A percentile compares a stretch with the other conserved stretches of the same genome.
phyloP scores from a whole-genome alignment of 2,888 invertebrate species.

The Phaedon cochleariae region DNA sequence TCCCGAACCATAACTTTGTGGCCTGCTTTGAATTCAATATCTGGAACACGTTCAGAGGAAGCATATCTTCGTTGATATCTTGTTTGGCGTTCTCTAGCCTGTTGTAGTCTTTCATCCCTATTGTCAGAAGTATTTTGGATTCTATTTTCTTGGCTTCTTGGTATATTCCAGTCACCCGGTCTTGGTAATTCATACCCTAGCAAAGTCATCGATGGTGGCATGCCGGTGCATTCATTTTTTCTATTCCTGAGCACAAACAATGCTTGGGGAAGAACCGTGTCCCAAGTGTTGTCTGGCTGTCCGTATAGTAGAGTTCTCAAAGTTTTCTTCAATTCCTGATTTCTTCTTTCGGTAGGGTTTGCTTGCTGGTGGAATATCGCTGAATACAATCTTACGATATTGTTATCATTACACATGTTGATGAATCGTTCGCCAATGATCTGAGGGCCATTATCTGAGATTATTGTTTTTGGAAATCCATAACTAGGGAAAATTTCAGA shows the following conservation, averaged over 20 bases:
- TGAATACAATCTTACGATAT: not conserved
- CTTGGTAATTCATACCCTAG: not conserved
- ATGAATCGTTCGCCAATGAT: not conserved
- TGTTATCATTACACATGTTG: not conserved
- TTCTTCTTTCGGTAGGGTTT: not conserved
- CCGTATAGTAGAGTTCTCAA: not conserved
- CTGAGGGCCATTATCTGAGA: constrained; percentile 13
- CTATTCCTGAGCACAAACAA: not conserved
- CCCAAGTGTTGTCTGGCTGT: not conserved
- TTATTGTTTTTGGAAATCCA: constrained; percentile 1
- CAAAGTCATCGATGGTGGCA: not conserved
- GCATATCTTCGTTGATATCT: too few species aligned
- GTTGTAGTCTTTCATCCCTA: too few species aligned
- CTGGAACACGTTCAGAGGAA: too few species aligned
- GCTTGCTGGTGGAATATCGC: not conserved
- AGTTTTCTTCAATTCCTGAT: not conserved
- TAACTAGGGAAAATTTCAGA: not conserved
- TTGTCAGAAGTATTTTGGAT: too few species aligned
- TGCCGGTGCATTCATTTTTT: not conserved
- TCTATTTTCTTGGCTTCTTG: too few species aligned
- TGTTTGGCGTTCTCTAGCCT: too few species aligned
- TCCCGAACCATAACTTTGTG: too few species aligned
- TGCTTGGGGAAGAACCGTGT: not conserved
- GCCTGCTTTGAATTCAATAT: too few species aligned
- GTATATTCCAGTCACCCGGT: not conserved